These are phyloP conservation scores for Parotia lawesii DNA, from an alignment of 2,113 vertebrate genomes.

Conservation along the genomic window DNA sequence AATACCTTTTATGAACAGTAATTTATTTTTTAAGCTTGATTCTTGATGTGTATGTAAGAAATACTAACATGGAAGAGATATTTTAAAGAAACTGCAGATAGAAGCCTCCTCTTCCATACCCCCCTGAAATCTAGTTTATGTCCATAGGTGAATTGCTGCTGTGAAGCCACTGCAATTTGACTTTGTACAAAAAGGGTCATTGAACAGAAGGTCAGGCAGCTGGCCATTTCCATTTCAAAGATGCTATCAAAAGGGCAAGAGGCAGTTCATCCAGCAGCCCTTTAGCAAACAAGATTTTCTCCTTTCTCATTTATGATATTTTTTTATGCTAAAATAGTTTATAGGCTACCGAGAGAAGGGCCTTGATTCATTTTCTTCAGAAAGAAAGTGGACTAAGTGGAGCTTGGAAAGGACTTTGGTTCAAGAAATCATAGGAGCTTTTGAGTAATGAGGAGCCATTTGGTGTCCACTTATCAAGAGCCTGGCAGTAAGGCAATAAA, in stretches of 20 bases:
- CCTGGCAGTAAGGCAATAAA: conserved; percentile 82
- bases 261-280: conserved; percentile 79
- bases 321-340: conserved; percentile 84
- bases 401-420: conserved; percentile 74
- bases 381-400: conserved; percentile 72
- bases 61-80: background rate
- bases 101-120: conserved; percentile 19
- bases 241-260: conserved; percentile 85
- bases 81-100: conserved; percentile 42
- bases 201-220: conserved; percentile 96
- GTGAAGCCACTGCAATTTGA: conserved; percentile 83
- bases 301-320: conserved; percentile 82
- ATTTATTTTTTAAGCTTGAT: conserved; percentile 43
- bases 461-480: conserved; percentile 78
- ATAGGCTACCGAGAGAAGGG: conserved; percentile 72
- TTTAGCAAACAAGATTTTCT: conserved; percentile 84
- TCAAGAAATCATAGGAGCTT: conserved; percentile 77
- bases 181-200: conserved; percentile 92
- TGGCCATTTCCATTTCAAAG: conserved; percentile 99
- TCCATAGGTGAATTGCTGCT: conserved; percentile 80
- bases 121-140: conserved; percentile 72
- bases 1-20: background rate
- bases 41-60: background rate
- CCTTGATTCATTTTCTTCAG: conserved; percentile 78
- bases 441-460: conserved; percentile 84